These are phyloP conservation scores for Poicephalus gulielmi DNA, from an alignment of 2,113 vertebrate genomes.

Conservation along the genomic window DNA sequence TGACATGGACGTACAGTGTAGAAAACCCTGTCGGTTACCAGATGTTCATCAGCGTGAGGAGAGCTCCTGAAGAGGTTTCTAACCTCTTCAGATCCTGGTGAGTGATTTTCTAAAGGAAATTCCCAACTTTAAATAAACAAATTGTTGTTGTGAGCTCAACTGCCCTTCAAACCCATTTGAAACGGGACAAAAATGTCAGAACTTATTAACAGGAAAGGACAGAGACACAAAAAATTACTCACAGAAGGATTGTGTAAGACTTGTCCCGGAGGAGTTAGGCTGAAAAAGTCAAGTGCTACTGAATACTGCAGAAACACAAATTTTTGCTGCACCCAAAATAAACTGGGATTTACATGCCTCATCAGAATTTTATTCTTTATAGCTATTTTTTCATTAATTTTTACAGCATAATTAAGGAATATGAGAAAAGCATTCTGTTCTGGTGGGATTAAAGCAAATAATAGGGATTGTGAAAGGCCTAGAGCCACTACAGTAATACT, in stretches of 20 bases:
- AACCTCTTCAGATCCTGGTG: too few relatives aligned
- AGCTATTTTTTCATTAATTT: conserved; percentile 4
- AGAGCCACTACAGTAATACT: neutral
- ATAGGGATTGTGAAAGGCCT: neutral
- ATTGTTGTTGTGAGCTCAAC: neutral
- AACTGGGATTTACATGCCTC: neutral
- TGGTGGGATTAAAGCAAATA: neutral
- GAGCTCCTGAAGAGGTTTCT: neutral
- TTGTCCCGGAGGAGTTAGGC: neutral
- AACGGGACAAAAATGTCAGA: neutral
- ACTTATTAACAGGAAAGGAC: neutral
- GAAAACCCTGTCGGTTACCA: neutral
- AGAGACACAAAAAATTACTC: accelerated
- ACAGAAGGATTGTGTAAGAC: neutral
- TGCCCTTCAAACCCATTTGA: neutral
- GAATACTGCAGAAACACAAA: neutral
- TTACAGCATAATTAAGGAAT: neutral
- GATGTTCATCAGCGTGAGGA: neutral
- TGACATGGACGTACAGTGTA: neutral
- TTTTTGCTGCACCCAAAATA: neutral
- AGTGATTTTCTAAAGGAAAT: neutral
- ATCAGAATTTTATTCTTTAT: neutral
- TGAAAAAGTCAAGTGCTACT: conserved; percentile 3
- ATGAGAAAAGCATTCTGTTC: neutral
- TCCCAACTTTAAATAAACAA: neutral